Percentiles rank a stretch among this genome's conserved stretches.
These are phyloP conservation scores for Charina bottae DNA, from an alignment of 2,113 vertebrate genomes.

Conservation along the genomic window DNA sequence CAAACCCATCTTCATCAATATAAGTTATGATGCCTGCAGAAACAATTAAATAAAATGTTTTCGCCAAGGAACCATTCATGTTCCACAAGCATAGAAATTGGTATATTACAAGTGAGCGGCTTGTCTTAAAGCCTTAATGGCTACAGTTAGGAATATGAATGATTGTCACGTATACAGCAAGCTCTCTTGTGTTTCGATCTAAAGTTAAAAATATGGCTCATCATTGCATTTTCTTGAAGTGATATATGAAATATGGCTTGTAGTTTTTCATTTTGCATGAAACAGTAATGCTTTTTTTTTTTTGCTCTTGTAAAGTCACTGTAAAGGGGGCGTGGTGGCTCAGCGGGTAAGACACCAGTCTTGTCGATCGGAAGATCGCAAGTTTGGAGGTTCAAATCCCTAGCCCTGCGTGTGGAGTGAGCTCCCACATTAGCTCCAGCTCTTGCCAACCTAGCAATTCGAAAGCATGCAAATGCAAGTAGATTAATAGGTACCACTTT, in stretches of 20 bases:
- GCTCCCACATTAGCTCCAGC: no score
- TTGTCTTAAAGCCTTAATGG: conserved; percentile 43
- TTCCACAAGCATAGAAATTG: conserved; percentile 55
- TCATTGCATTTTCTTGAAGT: conserved; percentile 21
- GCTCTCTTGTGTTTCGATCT: conserved; percentile 20
- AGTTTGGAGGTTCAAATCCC: no score
- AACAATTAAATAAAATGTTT: conserved; percentile 72
- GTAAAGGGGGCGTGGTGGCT: no score
- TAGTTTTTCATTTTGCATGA: background rate
- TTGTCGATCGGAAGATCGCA: no score
- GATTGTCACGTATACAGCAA: background rate
- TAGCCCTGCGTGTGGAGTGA: no score
- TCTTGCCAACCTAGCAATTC: no score
- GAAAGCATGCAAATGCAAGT: no score
- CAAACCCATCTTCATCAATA: conserved; percentile 70
- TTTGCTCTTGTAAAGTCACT: conserved; percentile 35
- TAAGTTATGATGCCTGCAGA: conserved; percentile 62
- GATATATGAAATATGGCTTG: background rate
- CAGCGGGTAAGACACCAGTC: no score
- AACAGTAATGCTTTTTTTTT: background rate
- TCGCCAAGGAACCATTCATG: conserved; percentile 54
- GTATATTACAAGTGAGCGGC: conserved; percentile 34
- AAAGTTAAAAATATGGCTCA: conserved; percentile 23
- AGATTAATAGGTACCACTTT: no score
- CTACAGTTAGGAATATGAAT: conserved; percentile 29